Base-by-base conservation (phyloP, 2,113 vertebrate genomes). In the Rhabdornis inornatus region DNA sequence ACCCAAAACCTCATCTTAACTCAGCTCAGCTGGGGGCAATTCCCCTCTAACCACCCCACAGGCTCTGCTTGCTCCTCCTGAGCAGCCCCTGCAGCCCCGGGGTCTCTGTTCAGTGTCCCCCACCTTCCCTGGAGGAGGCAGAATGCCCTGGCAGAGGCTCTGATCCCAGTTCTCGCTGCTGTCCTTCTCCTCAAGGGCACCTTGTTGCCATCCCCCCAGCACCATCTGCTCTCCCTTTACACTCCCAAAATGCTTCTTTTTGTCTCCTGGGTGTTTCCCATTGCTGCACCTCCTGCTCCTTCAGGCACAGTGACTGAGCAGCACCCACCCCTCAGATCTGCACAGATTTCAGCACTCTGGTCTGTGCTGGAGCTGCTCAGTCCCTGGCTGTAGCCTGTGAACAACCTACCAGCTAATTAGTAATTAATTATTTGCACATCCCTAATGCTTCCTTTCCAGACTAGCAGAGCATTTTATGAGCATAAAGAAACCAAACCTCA, bases 401-500 rank as follows among this genome's bases (percentile, higher is more conserved):
- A 47, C 52, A 72, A n/a, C 31, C 66, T 49, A 76, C 63, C 55
- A 39, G 28, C 28, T 83, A 90, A 88, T 93, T 87, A 87, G 53
- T 53, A 85, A 96, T 78, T 96, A 94, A 84, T 90, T 76, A 56
- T 65, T 83, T 85, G 85, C 78, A 80, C 70, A 76, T 72, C 70
- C 68, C 66, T 61, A 85, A 83, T 45, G n/a, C 63, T 83, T 82
- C 66, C 49, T 82, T 88, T 92, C 75, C 66, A 61, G 44, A 45
- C 88, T 40, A 89, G 55, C 42, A 70, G 87, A 89, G 87, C 87
- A 16, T 85, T 91, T 96, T 35, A 93, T 1, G 24, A 91, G 78
- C 20, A 1, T n/a, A 52, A 87, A 80, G 55, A 40, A 77, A 45
- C 44, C 25, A 71, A 42, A 61, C 4, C 52, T 82, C 35, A 3